Percentiles rank a stretch among this genome's conserved stretches.
Evolutionary conservation across 2,888 invertebrate genomes (phyloP).

Genomic region (Gastracanthus pulcherrimus): DNA sequence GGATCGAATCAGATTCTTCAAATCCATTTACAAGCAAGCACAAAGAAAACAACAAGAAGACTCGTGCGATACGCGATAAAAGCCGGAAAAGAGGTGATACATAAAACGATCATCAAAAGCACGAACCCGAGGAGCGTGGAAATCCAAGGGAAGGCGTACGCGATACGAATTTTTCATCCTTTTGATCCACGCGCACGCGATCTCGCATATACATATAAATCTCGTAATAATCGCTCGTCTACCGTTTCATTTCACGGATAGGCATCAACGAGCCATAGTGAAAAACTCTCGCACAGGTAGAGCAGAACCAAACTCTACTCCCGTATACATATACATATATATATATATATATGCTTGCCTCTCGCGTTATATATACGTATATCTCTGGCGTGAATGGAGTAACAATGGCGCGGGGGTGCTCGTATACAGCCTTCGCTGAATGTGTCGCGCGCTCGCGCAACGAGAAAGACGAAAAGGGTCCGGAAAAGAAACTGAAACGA

Average conservation of each 20-base stretch:
- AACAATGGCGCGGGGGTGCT: background rate
- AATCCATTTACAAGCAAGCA: no score
- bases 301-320: no score
- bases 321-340: background rate
- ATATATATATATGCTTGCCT: background rate
- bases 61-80: background rate
- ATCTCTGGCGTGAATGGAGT: background rate
- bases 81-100: conserved; percentile 43
- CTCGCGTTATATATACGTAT: background rate
- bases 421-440: conserved; percentile 3
- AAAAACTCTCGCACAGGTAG: background rate
- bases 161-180: background rate
- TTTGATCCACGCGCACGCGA: background rate
- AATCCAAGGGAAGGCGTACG: no score
- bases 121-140: background rate
- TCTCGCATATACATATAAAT: background rate
- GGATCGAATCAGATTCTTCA: no score
- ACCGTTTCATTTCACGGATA: background rate
- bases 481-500: conserved; percentile 45
- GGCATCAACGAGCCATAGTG: background rate
- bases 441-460: background rate
- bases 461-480: conserved; percentile 6
- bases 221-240: conserved; percentile 16
- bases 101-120: no score
- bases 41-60: no score